Evolutionary conservation across 2,888 invertebrate species (phyloP), one percentile per base, ranked within the genome.

Genomic region (Eupithecia exiguata): DNA sequence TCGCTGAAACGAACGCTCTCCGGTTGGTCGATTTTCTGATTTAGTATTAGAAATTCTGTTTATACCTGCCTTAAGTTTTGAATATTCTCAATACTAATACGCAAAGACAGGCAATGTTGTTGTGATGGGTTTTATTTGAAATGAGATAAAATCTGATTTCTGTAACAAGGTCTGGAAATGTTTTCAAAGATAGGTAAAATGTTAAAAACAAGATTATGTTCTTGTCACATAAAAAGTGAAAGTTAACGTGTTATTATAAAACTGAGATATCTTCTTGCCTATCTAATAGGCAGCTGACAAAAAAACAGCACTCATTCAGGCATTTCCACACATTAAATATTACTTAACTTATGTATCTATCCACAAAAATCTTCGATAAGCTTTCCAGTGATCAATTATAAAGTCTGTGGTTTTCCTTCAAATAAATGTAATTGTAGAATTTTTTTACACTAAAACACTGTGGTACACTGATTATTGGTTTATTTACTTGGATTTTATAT

Each of bases 81-180:
- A 25, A 58, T 21, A 21, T 9, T 14, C 12, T 25, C 58, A 58
- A 25, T 58, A n/a, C 16, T 46, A 1, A 46, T 18, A 46, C 14
- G 58, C 25, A 58, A 25, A 46, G 7, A 58, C 58, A 58, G 58
- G 21, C 14, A 12, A 21, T n/a, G 1, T 21, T 53, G 25, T 3
- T 72, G 25, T 14, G 62, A 62, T 30, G 18, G 30, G 61, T 61
- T 30, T 61, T 61, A 14, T 14, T 61, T 61, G 16, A 30, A 61
- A 30, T 16, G 35, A 35, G 35, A 62, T 62, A 62, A 61, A 16
- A 62, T 62, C 62, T 62, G 62, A 62, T 35, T 62, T 62, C 62
- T 62, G 35, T 9, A 62, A 35, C 16, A 35, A 62, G 49, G 62
- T 61, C 58, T 74, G 71, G 40, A 46, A 21, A 38, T 65, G 21